phyloP scores from a whole-genome alignment of 2,888 invertebrate genomes.

The Napeogenes sylphis region DNA sequence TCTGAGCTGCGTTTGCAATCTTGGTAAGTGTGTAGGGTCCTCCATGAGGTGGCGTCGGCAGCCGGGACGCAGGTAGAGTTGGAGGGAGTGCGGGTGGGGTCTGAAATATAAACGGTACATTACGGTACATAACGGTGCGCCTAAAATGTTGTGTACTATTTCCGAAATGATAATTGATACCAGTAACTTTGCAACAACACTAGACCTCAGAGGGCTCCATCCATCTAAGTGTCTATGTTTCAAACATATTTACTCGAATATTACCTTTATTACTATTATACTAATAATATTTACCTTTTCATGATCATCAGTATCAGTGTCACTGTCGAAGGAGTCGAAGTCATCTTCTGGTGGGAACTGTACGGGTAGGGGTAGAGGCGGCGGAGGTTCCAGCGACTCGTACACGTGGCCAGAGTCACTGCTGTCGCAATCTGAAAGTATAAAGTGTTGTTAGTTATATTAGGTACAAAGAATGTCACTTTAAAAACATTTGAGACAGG shows the following conservation, averaged over 20 bases:
- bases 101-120: constrained; percentile 24
- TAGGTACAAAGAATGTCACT: too few relatives aligned
- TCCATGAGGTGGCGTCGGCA: constrained; percentile 80
- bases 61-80: constrained; percentile 54
- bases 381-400: constrained; percentile 78
- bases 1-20: constrained; percentile 79
- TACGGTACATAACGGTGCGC: not conserved
- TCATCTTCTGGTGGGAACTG: constrained; percentile 70
- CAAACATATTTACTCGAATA: too few relatives aligned
- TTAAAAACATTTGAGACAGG: too few relatives aligned
- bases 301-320: constrained; percentile 77
- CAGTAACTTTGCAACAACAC: too few relatives aligned
- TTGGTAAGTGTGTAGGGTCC: constrained; percentile 82
- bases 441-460: too few relatives aligned
- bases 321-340: constrained; percentile 85
- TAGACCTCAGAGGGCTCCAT: too few relatives aligned
- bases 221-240: too few relatives aligned
- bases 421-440: constrained; percentile 75
- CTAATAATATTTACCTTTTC: constrained; percentile 48
- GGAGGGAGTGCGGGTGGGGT: constrained; percentile 48
- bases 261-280: not conserved
- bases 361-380: constrained; percentile 33
- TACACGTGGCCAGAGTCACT: constrained; percentile 84
- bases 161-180: too few relatives aligned
- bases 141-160: too few relatives aligned